Evolutionary conservation across 2,888 invertebrate species (phyloP).

Genomic region (Ceraclea dissimilis): DNA sequence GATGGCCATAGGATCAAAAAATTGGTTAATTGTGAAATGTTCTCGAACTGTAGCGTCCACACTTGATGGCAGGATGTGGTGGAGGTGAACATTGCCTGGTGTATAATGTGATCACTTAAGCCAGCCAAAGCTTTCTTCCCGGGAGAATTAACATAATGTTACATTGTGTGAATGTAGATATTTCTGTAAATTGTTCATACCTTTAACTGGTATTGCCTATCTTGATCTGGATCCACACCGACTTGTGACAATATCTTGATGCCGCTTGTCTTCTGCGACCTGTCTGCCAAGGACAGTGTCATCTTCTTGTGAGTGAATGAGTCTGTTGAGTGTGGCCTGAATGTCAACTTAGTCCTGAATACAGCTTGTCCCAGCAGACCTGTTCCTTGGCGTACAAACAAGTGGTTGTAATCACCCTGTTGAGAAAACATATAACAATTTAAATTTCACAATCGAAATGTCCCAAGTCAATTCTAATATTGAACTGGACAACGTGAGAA

Average conservation of each 20-base stretch:
- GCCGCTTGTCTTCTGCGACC: slow-evolving; percentile 86
- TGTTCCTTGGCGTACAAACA: slow-evolving; percentile 96
- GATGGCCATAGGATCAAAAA: too few relatives aligned
- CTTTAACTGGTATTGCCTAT: slow-evolving; percentile 85
- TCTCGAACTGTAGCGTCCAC: too few relatives aligned
- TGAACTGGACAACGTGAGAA: too few relatives aligned
- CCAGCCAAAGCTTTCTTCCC: background rate
- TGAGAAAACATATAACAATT: slow-evolving; percentile 26
- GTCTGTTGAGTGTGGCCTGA: slow-evolving; percentile 97
- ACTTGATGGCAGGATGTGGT: too few relatives aligned
- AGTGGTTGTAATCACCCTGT: slow-evolving; percentile 94
- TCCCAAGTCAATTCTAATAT: too few relatives aligned
- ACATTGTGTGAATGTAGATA: background rate
- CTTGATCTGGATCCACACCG: slow-evolving; percentile 89
- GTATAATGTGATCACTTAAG: too few relatives aligned
- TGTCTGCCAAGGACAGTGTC: slow-evolving; percentile 94
- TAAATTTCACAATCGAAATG: too few relatives aligned
- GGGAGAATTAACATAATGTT: background rate
- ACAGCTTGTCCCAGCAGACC: slow-evolving; percentile 97
- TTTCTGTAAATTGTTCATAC: slow-evolving; percentile 35
- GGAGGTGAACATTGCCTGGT: too few relatives aligned
- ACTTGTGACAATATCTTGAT: slow-evolving; percentile 95
- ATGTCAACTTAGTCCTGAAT: slow-evolving; percentile 92
- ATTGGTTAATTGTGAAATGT: too few relatives aligned
- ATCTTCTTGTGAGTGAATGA: slow-evolving; percentile 99